phyloP scores from a whole-genome alignment of 92 coral and sea anemone genomes.

The Phenganax stokvisi region DNA sequence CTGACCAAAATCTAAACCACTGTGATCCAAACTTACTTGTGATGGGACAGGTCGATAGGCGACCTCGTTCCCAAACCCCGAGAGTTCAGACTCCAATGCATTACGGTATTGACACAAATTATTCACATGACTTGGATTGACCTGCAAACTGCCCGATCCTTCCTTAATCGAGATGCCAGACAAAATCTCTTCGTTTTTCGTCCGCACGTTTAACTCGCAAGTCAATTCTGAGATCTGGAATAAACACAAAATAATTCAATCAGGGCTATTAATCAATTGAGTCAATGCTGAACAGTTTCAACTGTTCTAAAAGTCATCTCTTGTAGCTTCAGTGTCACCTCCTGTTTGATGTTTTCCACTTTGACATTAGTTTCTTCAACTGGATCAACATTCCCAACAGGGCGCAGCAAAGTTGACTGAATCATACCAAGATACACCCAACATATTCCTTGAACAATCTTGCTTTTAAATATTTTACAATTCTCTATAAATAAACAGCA shows the following conservation, averaged over 20 bases:
- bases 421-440: constrained; percentile 77
- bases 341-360: constrained; percentile 54
- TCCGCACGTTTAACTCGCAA: constrained; percentile 67
- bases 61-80: constrained; percentile 8
- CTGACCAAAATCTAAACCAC: background rate
- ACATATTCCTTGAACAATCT: constrained; percentile 51
- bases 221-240: constrained; percentile 57
- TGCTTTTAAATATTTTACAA: background rate
- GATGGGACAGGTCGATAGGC: constrained; percentile 77
- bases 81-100: constrained; percentile 7
- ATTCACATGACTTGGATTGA: constrained; percentile 27
- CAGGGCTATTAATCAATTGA: background rate
- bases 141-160: constrained; percentile 41
- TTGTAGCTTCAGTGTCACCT: constrained; percentile 44
- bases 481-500: background rate
- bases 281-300: background rate
- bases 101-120: constrained; percentile 16
- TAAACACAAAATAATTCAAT: background rate
- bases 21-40: constrained; percentile 51
- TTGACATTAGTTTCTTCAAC: constrained; percentile 66
- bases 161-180: constrained; percentile 55
- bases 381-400: constrained; percentile 95
- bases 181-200: constrained; percentile 66
- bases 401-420: constrained; percentile 58
- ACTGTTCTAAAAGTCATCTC: no score